Evolutionary conservation across 1,140 invertebrate species (phyloP).

Genomic region (Ectropis grisescens): DNA sequence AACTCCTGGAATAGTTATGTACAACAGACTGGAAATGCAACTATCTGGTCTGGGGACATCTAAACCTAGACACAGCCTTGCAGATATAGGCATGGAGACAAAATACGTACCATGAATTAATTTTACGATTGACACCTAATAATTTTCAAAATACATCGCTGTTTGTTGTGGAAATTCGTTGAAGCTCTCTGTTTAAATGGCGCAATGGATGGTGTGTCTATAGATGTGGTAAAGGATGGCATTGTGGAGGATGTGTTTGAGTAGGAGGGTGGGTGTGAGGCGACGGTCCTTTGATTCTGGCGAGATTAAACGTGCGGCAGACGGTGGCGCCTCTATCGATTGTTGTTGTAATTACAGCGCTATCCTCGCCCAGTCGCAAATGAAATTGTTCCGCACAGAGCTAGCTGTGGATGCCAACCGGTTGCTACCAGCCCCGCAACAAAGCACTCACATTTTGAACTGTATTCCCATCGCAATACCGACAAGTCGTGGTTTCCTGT

Average conservation of each 20-base stretch:
- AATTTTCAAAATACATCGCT: constrained; percentile 22
- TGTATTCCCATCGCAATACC: constrained; percentile 13
- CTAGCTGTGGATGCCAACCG: constrained; percentile 56
- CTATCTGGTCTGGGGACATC: constrained; percentile 58
- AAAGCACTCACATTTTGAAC: constrained; percentile 24
- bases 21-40: constrained; percentile 60
- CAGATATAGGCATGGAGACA: constrained; percentile 61
- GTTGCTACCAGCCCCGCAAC: constrained; percentile 45
- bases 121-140: constrained; percentile 30
- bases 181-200: too few species aligned
- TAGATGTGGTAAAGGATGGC: too few species aligned
- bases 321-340: constrained; percentile 69
- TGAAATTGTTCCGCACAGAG: constrained; percentile 67
- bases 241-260: constrained; percentile 27
- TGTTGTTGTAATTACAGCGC: constrained; percentile 69
- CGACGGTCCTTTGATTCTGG: constrained; percentile 67
- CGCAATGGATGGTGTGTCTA: too few species aligned
- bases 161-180: constrained; percentile 1
- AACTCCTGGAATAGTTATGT: constrained; percentile 56
- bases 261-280: constrained; percentile 51
- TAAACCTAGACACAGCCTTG: constrained; percentile 58
- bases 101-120: constrained; percentile 43
- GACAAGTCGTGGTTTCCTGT: constrained; percentile 3
- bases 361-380: constrained; percentile 68
- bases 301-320: constrained; percentile 69